Evolutionary conservation across 1,140 invertebrate genomes (phyloP).

Genomic region (Anagrus nilaparvatae): DNA sequence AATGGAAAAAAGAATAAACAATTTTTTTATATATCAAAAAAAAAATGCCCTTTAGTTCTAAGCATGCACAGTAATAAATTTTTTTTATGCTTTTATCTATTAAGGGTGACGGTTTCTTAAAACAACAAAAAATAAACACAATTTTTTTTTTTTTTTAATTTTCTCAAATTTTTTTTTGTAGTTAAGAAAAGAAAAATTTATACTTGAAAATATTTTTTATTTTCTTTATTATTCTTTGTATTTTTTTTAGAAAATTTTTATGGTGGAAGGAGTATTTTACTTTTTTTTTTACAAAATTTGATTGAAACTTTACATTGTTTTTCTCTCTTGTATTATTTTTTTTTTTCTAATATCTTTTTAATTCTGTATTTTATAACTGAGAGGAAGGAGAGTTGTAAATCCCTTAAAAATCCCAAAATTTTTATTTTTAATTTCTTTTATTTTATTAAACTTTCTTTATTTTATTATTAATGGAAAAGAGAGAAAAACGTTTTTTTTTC

Average conservation of each 20-base stretch:
- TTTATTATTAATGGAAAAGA: constrained; percentile 12
- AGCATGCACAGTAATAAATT: too few relatives aligned
- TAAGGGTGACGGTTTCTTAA: too few relatives aligned
- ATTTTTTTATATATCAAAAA: too few relatives aligned
- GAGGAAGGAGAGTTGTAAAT: constrained; percentile 42
- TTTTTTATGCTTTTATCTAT: too few relatives aligned
- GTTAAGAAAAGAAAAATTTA: too few relatives aligned
- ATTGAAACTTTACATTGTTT: too few relatives aligned
- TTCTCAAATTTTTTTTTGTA: constrained; percentile 8
- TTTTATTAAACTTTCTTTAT: constrained; percentile 5
- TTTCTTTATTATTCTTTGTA: constrained; percentile 18
- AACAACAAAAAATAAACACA: too few relatives aligned
- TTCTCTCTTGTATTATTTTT: too few relatives aligned
- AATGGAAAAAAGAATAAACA: constrained; percentile 12
- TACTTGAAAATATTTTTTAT: too few relatives aligned
- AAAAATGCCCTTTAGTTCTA: too few relatives aligned
- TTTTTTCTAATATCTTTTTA: too few relatives aligned
- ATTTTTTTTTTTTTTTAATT: constrained; percentile 12
- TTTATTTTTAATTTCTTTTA: constrained; percentile 15
- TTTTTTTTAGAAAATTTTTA: constrained; percentile 20
- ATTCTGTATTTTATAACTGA: constrained; percentile 44
- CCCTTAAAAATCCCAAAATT: constrained; percentile 11
- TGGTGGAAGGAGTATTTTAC: constrained; percentile 21
- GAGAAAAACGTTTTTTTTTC: constrained; percentile 17
- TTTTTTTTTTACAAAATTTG: too few relatives aligned